Conservation (phyloP, 2,797 vertebrate genomes). For the Taenioides sp. region DNA sequence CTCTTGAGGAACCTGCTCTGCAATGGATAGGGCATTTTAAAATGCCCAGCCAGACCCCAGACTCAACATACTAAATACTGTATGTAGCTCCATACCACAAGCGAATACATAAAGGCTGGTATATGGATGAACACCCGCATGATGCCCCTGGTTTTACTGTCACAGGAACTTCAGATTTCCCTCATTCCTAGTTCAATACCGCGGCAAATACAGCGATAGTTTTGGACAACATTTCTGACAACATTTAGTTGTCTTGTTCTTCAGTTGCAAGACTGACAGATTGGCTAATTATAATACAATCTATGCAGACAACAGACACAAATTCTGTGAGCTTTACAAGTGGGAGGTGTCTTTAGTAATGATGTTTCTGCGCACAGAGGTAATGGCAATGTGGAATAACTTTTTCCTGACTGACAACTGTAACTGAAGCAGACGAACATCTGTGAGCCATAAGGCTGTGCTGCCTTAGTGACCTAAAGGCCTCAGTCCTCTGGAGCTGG, state of each 20-base stretch:
- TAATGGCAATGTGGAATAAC: constrained; percentile 61
- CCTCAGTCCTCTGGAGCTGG: constrained; percentile 54
- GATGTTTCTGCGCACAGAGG: constrained; percentile 55
- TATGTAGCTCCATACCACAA: constrained; percentile 9
- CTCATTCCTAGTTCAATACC: constrained; percentile 40
- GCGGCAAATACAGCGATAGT: constrained; percentile 32
- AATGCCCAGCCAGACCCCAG: constrained; percentile 20
- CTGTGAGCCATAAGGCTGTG: constrained; percentile 67
- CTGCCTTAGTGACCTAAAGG: constrained; percentile 60
- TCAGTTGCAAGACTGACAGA: constrained; percentile 33
- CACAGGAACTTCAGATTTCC: constrained; percentile 35
- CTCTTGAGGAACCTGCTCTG: neutral
- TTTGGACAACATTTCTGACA: constrained; percentile 19
- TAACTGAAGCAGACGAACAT: constrained; percentile 65
- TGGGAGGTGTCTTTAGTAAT: constrained; percentile 35
- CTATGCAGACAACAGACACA: constrained; percentile 33
- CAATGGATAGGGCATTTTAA: constrained; percentile 1
- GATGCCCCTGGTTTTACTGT: constrained; percentile 25
- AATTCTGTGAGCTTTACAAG: constrained; percentile 32
- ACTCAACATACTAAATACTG: constrained; percentile 2
- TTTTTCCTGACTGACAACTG: constrained; percentile 62
- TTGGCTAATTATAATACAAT: constrained; percentile 16
- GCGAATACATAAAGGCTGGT: constrained; percentile 16
- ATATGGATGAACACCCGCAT: constrained; percentile 27
- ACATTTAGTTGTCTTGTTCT: constrained; percentile 24